Percentiles rank a stretch among this genome's conserved stretches.
Conservation (phyloP, 1,140 invertebrate species). For the Caenorhabditis briggsae region DNA sequence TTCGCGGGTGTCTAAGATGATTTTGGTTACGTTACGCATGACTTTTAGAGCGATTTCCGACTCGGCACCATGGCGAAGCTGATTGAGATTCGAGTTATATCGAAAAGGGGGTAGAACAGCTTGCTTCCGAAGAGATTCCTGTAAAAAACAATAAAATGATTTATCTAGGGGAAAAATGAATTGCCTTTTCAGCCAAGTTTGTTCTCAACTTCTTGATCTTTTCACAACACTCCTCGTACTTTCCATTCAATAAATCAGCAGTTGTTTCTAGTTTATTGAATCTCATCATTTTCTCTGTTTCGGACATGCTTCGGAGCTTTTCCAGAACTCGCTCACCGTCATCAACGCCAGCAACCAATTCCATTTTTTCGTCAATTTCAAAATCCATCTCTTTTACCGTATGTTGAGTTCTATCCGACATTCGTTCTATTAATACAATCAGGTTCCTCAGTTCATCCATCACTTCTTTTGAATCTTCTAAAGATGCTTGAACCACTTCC, state of each 20-base stretch:
- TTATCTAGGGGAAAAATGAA: background rate
- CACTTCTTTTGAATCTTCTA: background rate
- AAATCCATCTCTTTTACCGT: constrained; percentile 35
- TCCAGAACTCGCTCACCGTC: background rate
- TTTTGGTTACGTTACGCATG: constrained; percentile 5
- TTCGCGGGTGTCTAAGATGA: background rate
- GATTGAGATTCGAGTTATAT: background rate
- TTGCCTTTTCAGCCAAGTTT: background rate
- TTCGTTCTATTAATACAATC: background rate
- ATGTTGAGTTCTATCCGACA: background rate
- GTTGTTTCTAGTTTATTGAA: constrained; percentile 27
- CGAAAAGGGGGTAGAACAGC: background rate
- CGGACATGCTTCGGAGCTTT: background rate
- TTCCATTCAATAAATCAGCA: background rate
- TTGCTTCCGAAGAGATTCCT: background rate
- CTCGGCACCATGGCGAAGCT: background rate
- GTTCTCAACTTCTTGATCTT: background rate
- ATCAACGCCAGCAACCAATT: background rate
- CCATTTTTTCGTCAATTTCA: constrained; percentile 3
- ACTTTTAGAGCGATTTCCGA: constrained; percentile 12
- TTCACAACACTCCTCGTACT: background rate
- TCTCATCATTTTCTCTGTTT: constrained; percentile 25
- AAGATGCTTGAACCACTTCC: background rate
- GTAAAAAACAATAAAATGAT: background rate
- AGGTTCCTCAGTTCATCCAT: background rate